These are phyloP conservation scores for Trematomus bernacchii DNA, from an alignment of 2,797 vertebrate genomes.

Conservation along the genomic window DNA sequence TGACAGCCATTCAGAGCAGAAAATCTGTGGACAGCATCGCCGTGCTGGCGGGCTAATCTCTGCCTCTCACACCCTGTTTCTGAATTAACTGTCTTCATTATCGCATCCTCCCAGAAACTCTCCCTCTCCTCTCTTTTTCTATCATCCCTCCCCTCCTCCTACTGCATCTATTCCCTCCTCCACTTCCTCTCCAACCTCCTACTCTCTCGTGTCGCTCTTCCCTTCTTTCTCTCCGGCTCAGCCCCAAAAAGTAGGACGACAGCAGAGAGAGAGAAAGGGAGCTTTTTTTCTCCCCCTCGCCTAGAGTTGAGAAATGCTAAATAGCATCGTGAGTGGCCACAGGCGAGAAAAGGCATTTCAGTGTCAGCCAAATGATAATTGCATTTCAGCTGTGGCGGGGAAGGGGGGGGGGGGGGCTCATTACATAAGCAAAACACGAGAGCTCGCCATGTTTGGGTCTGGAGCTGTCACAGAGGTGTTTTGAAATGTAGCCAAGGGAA, in stretches of 20 bases:
- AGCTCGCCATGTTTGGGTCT: constrained; percentile 36
- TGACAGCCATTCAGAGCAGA: constrained; percentile 76
- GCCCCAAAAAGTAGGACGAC: constrained; percentile 70
- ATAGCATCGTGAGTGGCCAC: constrained; percentile 74
- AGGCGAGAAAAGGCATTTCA: constrained; percentile 72
- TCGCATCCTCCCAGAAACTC: constrained; percentile 77
- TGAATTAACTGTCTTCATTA: constrained; percentile 84
- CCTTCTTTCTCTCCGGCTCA: constrained; percentile 52
- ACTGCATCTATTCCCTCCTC: constrained; percentile 14
- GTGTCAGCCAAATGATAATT: constrained; percentile 77
- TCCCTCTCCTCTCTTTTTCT: constrained; percentile 40
- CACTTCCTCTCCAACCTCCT: constrained; percentile 20
- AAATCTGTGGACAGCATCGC: constrained; percentile 80
- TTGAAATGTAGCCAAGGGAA: constrained; percentile 57
- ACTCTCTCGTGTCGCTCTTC: constrained; percentile 37
- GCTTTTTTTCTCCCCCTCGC: constrained; percentile 28
- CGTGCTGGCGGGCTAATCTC: constrained; percentile 77
- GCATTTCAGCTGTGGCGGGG: constrained; percentile 56
- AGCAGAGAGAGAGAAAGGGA: constrained; percentile 22
- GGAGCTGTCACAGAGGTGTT: constrained; percentile 60
- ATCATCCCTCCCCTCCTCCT: constrained; percentile 23
- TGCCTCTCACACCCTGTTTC: constrained; percentile 78
- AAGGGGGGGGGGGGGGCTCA: constrained; percentile 37
- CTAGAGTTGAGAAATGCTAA: constrained; percentile 76
- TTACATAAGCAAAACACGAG: constrained; percentile 75